These are phyloP conservation scores for Nibea coibor DNA, from an alignment of 2,113 vertebrate genomes.

Conservation along the genomic window DNA sequence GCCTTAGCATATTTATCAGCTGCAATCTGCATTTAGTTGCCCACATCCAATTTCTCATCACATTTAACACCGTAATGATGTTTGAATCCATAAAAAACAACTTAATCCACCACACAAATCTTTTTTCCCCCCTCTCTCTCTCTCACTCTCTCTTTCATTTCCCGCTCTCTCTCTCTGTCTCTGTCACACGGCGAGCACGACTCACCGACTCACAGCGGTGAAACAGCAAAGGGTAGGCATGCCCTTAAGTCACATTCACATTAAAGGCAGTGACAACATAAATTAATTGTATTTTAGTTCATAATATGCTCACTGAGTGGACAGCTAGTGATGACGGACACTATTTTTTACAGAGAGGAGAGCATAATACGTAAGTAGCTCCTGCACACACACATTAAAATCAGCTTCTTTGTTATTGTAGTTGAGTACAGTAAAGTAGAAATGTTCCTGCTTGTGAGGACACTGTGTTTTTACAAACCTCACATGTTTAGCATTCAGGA, in stretches of 20 bases:
- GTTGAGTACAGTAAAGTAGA: background rate
- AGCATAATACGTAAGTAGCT: background rate
- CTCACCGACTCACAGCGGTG: conserved; percentile 39
- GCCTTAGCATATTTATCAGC: background rate
- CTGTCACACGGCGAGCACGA: conserved; percentile 21
- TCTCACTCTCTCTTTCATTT: background rate
- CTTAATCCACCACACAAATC: background rate
- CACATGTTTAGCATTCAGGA: background rate
- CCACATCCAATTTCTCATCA: background rate
- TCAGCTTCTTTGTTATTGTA: background rate
- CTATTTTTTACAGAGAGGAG: background rate
- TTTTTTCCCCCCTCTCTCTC: background rate
- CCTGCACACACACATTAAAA: background rate
- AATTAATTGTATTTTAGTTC: conserved; percentile 46
- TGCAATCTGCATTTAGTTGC: conserved; percentile 7
- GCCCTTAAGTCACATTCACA: conserved; percentile 56
- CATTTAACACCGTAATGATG: conserved; percentile 5
- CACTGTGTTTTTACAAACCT: background rate
- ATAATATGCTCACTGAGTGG: conserved; percentile 19
- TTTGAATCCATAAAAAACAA: conserved; percentile 24
- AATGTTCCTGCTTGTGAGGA: background rate
- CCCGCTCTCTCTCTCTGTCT: background rate
- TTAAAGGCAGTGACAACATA: conserved; percentile 56
- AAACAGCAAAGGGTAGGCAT: conserved; percentile 55
- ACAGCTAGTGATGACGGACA: conserved; percentile 31